A percentile compares a stretch with the other conserved stretches of the same genome.
phyloP scores from a whole-genome alignment of 2,113 vertebrate genomes.

The Hoplias malabaricus region DNA sequence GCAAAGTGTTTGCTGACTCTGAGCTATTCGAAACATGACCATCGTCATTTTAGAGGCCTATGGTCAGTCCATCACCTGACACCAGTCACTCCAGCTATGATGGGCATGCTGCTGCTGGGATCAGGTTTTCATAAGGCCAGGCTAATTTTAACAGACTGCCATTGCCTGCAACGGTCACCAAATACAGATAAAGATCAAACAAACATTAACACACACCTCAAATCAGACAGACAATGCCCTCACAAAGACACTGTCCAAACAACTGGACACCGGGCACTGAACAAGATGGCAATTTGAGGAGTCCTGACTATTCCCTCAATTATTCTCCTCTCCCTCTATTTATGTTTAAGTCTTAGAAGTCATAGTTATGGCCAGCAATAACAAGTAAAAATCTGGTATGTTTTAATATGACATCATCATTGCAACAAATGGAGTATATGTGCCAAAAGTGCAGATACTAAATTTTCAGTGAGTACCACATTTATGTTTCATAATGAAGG shows the following conservation, averaged over 20 bases:
- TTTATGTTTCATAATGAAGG: too few relatives aligned
- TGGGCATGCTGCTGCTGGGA: neutral
- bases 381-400: too few relatives aligned
- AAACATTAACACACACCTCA: conserved; percentile 2
- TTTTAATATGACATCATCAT: too few relatives aligned
- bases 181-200: conserved; percentile 29
- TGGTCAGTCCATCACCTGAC: conserved; percentile 13
- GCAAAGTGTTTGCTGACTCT: neutral
- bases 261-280: neutral
- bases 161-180: conserved; percentile 30
- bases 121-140: conserved; percentile 26
- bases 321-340: neutral
- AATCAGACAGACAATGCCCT: neutral
- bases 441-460: too few relatives aligned
- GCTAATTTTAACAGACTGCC: conserved; percentile 40
- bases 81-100: conserved; percentile 31
- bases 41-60: neutral
- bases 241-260: neutral
- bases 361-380: too few relatives aligned
- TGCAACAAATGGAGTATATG: too few relatives aligned
- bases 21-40: neutral
- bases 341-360: neutral
- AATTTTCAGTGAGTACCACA: too few relatives aligned
- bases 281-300: neutral
- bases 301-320: neutral